Evolutionary conservation across 2,113 vertebrate genomes (phyloP).

Genomic region (Micromys minutus): DNA sequence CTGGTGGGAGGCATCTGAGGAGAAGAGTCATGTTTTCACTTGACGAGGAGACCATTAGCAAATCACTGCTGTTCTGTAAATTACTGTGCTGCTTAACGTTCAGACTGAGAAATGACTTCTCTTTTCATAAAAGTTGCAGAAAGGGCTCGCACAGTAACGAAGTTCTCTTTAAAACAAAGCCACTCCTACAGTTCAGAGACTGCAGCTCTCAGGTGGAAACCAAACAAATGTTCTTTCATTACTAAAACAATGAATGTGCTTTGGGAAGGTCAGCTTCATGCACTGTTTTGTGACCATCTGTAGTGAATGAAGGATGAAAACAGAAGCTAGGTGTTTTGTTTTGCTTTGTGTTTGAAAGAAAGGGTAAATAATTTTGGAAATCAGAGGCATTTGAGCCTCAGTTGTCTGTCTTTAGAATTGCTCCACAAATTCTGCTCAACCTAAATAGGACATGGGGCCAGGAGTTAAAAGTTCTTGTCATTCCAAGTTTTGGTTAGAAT

Average conservation of each 20-base stretch:
- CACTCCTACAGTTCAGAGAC: slow-evolving; percentile 55
- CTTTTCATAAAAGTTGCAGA: slow-evolving; percentile 59
- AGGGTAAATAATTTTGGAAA: slow-evolving; percentile 3
- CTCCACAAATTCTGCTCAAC: background rate
- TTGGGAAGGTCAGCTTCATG: background rate
- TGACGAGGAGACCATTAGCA: slow-evolving; percentile 69
- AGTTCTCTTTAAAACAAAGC: slow-evolving; percentile 63
- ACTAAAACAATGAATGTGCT: background rate
- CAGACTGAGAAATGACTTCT: slow-evolving; percentile 63
- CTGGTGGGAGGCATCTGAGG: slow-evolving; percentile 56
- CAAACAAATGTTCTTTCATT: slow-evolving; percentile 53
- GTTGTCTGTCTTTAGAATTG: background rate
- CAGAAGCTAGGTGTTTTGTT: background rate
- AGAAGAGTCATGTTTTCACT: slow-evolving; percentile 50
- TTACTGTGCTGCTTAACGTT: slow-evolving; percentile 52
- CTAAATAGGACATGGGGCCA: background rate
- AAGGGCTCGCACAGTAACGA: slow-evolving; percentile 46
- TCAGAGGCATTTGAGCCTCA: background rate
- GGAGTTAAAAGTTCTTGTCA: background rate
- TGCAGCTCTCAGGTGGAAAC: slow-evolving; percentile 15
- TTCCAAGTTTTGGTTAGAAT: background rate
- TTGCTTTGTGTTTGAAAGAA: background rate
- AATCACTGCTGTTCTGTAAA: slow-evolving; percentile 69
- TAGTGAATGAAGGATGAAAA: background rate
- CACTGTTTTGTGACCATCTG: background rate